Evolutionary conservation across 2,113 vertebrate genomes (phyloP).

Genomic region (Marmota monax): DNA sequence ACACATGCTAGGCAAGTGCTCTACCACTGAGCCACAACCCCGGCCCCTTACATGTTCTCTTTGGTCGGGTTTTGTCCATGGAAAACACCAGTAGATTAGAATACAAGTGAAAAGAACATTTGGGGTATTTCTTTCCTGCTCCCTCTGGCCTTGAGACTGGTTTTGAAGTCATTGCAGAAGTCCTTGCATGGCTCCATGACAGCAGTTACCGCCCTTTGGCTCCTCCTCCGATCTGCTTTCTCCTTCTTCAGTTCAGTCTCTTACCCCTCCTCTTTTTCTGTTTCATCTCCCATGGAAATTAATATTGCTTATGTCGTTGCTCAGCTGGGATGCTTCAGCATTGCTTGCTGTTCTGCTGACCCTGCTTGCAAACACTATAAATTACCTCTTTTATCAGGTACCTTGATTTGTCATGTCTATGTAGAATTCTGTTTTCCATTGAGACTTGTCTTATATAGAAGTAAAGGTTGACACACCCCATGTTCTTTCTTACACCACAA

Average conservation of each 20-base stretch:
- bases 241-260: neutral
- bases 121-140: neutral
- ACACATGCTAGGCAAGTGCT: too few species aligned
- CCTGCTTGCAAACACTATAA: fast-evolving
- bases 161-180: neutral
- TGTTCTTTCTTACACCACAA: neutral
- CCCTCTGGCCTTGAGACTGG: neutral
- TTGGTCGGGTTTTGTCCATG: neutral
- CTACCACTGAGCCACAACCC: too few species aligned
- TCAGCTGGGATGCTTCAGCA: neutral
- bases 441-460: neutral
- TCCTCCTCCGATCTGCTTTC: neutral
- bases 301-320: neutral
- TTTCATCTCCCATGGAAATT: neutral
- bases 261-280: fast-evolving
- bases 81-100: neutral
- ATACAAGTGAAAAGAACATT: neutral
- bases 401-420: neutral
- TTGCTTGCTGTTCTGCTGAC: neutral
- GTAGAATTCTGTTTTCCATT: neutral
- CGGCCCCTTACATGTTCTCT: neutral
- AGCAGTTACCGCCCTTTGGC: fast-evolving
- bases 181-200: too few species aligned
- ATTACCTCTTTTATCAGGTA: neutral
- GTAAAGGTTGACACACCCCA: neutral